These are phyloP conservation scores for Papilio gigon DNA, from an alignment of 2,888 invertebrate species.

Conservation along the genomic window DNA sequence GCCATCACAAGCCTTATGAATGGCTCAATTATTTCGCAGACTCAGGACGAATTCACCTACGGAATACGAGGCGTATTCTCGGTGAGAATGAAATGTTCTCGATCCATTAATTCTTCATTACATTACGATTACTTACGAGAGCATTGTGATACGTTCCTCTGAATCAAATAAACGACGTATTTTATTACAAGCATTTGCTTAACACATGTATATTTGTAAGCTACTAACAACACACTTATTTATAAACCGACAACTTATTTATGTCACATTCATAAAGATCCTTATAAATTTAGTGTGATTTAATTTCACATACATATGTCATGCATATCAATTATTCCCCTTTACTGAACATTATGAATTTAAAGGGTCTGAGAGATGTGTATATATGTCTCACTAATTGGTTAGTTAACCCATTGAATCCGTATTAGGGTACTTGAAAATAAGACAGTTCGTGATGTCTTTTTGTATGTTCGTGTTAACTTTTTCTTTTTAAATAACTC, in stretches of 20 bases:
- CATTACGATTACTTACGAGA: constrained; percentile 42
- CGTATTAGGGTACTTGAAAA: constrained; percentile 63
- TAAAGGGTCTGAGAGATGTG: constrained; percentile 40
- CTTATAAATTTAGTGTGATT: constrained; percentile 68
- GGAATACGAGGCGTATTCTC: constrained; percentile 52
- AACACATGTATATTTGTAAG: constrained; percentile 61
- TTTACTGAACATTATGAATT: constrained; percentile 21
- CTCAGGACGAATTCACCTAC: constrained; percentile 63
- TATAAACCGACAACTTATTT: constrained; percentile 75
- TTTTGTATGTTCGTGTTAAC: constrained; percentile 70
- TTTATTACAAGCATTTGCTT: constrained; percentile 55
- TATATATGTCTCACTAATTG: constrained; percentile 53
- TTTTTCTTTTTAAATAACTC: constrained; percentile 55
- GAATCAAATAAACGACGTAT: constrained; percentile 51
- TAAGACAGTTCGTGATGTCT: constrained; percentile 59
- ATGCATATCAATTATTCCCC: constrained; percentile 35
- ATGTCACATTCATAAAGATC: constrained; percentile 67
- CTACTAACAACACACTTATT: constrained; percentile 63
- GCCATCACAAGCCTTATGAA: constrained; percentile 80
- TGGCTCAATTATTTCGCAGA: constrained; percentile 79
- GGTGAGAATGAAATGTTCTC: constrained; percentile 52
- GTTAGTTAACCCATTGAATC: constrained; percentile 62
- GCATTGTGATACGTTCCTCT: constrained; percentile 41
- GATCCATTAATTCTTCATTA: constrained; percentile 46
- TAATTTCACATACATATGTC: constrained; percentile 48